A percentile compares a stretch with the other conserved stretches of the same genome.
These are phyloP conservation scores for Ceratosolen fusciceps DNA, from an alignment of 1,140 invertebrate genomes.

Conservation along the genomic window DNA sequence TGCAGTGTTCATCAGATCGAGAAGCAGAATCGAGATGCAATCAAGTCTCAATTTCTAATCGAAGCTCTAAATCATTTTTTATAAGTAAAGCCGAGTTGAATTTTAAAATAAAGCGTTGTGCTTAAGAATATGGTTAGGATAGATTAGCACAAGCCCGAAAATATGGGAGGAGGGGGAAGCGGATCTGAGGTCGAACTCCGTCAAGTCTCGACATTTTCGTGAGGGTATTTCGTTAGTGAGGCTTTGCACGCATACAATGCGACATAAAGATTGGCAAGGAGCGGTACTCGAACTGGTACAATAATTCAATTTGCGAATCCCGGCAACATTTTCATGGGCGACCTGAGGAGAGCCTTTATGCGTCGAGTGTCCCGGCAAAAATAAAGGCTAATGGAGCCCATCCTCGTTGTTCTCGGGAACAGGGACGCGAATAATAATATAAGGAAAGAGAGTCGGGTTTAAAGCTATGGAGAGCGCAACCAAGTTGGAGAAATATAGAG, in stretches of 20 bases:
- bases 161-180: too few relatives aligned
- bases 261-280: neutral
- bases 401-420: neutral
- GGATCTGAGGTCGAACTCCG: too few relatives aligned
- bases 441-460: neutral
- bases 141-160: too few relatives aligned
- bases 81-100: too few relatives aligned
- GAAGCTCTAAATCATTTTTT: too few relatives aligned
- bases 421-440: constrained; percentile 12
- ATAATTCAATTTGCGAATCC: constrained; percentile 1
- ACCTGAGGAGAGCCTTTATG: neutral
- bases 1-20: too few relatives aligned
- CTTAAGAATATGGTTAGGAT: too few relatives aligned
- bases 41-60: too few relatives aligned
- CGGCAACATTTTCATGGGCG: neutral
- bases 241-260: neutral
- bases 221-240: neutral
- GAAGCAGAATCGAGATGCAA: too few relatives aligned
- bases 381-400: neutral
- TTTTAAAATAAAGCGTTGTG: too few relatives aligned
- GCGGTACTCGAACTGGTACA: neutral
- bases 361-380: neutral
- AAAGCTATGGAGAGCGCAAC: neutral
- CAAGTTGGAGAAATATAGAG: constrained; percentile 47
- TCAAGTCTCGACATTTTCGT: neutral